Conservation (phyloP, 1,140 invertebrate species). For the Diorhabda carinulata region DNA sequence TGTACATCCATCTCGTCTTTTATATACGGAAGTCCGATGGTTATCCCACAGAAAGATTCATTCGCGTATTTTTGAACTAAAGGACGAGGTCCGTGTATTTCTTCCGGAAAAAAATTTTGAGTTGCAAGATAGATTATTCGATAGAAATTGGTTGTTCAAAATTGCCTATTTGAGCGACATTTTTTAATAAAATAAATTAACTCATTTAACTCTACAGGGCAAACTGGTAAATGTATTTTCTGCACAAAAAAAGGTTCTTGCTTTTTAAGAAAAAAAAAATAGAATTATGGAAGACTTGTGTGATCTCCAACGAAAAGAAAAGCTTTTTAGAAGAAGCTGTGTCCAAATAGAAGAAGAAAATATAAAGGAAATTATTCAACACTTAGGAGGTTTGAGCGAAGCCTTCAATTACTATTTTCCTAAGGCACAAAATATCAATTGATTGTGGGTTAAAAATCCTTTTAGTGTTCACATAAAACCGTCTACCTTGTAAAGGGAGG, state of each 20-base stretch:
- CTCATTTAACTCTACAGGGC: not conserved
- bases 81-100: not conserved
- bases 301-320: not conserved
- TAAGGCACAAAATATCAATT: not conserved
- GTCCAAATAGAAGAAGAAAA: not conserved
- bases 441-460: too few species aligned
- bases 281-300: not conserved
- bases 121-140: not conserved
- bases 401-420: not conserved
- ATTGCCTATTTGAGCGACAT: not conserved
- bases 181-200: not conserved
- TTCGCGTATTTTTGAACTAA: not conserved
- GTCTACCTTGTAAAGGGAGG: not conserved
- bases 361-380: not conserved
- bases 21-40: not conserved
- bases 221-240: not conserved
- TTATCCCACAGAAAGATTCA: too few species aligned
- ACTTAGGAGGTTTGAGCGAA: not conserved
- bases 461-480: too few species aligned
- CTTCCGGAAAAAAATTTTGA: slow-evolving; percentile 1
- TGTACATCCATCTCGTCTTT: not conserved
- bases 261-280: not conserved
- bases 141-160: slow-evolving; percentile 6
- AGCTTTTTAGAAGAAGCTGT: not conserved
- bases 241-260: not conserved